phyloP scores from a whole-genome alignment of 2,113 vertebrate genomes.

The Peucedramus taeniatus region DNA sequence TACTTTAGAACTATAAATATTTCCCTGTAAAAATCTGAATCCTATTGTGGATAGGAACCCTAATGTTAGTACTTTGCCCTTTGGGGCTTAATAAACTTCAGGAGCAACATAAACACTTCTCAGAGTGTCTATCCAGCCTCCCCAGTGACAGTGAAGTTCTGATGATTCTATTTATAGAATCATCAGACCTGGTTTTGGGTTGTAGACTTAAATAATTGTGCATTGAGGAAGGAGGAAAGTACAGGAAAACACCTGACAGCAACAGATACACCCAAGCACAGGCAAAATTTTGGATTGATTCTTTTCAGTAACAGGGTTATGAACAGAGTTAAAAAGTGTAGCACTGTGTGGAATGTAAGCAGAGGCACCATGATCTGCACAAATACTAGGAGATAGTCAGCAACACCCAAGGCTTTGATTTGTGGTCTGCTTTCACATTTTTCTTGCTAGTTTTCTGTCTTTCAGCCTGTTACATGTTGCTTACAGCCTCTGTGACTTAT shows the following conservation, averaged over 20 bases:
- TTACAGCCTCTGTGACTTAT: neutral
- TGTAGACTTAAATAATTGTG: neutral
- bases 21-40: neutral
- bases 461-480: neutral
- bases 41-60: neutral
- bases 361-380: neutral
- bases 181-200: neutral
- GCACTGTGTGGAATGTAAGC: neutral
- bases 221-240: neutral
- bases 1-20: neutral
- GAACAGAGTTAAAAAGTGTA: neutral
- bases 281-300: neutral
- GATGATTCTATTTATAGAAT: neutral
- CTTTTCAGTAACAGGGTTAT: neutral
- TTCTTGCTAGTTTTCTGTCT: neutral
- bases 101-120: neutral
- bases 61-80: neutral
- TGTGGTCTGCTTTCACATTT: neutral
- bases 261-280: neutral
- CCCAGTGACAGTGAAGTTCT: neutral
- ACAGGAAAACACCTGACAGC: neutral
- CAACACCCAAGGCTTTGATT: neutral
- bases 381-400: neutral
- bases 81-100: neutral
- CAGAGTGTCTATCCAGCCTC: rapidly evolving